Evolutionary conservation across 2,888 invertebrate species (phyloP).

Genomic region (Agrochola lota): DNA sequence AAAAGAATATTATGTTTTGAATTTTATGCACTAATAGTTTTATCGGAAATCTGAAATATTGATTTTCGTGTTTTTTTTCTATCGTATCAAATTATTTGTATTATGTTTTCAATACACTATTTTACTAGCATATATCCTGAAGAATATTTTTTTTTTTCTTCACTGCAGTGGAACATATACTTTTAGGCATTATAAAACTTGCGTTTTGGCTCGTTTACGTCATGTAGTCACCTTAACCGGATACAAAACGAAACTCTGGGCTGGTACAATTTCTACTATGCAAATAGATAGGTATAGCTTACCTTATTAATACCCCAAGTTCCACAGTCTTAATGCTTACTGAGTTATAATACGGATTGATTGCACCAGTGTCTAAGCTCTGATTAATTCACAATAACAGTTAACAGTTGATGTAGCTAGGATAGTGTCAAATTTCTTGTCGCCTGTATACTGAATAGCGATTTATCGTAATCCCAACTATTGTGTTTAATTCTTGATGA

Average conservation of each 20-base stretch:
- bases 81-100: no score
- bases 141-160: no score
- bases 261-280: background rate
- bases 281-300: constrained; percentile 6
- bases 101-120: no score
- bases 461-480: constrained; percentile 43
- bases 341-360: constrained; percentile 51
- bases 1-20: no score
- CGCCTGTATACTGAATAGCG: constrained; percentile 28
- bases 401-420: constrained; percentile 40
- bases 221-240: background rate
- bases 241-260: background rate
- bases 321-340: constrained; percentile 20
- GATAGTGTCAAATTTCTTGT: constrained; percentile 41
- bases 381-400: constrained; percentile 54
- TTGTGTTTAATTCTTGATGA: constrained; percentile 46
- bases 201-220: no score
- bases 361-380: constrained; percentile 37
- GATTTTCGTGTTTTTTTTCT: no score
- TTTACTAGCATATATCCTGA: no score
- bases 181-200: no score
- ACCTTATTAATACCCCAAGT: constrained; percentile 26
- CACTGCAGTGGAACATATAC: no score
- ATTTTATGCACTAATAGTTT: no score
- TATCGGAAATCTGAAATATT: no score